These are phyloP conservation scores for Rhombomys opimus DNA, from an alignment of 2,113 vertebrate genomes.

Conservation along the genomic window DNA sequence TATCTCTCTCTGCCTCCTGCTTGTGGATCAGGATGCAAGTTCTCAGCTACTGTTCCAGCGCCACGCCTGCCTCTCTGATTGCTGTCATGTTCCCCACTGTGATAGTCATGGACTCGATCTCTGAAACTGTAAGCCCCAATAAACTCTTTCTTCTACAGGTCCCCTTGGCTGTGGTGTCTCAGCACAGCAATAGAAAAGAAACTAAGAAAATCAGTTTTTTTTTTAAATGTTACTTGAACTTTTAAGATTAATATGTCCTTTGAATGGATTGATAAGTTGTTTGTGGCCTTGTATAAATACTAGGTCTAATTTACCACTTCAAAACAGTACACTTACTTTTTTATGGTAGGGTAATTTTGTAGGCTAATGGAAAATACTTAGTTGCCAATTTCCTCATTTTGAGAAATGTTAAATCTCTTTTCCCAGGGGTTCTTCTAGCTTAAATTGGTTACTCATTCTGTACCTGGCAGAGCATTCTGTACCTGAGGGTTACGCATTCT, in stretches of 20 bases:
- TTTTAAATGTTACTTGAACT: neutral
- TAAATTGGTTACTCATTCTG: neutral
- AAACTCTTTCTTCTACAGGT: neutral
- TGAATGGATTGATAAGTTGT: neutral
- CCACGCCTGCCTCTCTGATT: neutral
- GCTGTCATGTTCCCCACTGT: neutral
- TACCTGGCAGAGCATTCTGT: neutral
- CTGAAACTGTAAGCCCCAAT: neutral
- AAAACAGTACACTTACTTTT: neutral
- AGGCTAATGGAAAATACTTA: neutral
- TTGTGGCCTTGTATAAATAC: neutral
- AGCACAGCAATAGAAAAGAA: neutral
- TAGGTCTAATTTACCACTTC: neutral
- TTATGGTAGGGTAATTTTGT: neutral
- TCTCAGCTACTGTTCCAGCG: neutral
- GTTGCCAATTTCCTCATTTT: neutral
- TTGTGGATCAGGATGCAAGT: neutral
- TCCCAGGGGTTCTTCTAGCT: neutral
- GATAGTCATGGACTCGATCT: neutral
- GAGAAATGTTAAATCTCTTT: neutral
- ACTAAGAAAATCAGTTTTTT: neutral
- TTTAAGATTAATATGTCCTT: slow-evolving; percentile 42
- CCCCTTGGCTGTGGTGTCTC: neutral
- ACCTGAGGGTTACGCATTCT: neutral
- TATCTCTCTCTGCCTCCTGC: neutral